These are phyloP conservation scores for Willisornis vidua DNA, from an alignment of 2,113 vertebrate genomes.

Conservation along the genomic window DNA sequence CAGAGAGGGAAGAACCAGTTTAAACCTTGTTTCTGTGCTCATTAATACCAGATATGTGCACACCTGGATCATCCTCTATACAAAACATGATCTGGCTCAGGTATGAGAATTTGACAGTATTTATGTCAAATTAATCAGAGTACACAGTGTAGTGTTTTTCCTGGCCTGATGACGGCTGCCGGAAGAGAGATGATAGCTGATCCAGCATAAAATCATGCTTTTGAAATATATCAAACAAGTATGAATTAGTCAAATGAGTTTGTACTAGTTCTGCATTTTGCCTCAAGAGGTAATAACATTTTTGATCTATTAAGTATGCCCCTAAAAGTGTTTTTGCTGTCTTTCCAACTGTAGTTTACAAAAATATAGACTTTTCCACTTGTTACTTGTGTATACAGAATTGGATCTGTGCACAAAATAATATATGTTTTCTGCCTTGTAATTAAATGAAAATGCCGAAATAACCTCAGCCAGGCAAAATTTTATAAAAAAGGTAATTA, in stretches of 20 bases:
- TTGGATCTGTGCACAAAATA: background rate
- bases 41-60: background rate
- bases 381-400: background rate
- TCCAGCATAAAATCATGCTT: conserved; percentile 21
- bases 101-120: conserved; percentile 18
- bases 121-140: conserved; percentile 52
- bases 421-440: background rate
- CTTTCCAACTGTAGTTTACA: background rate
- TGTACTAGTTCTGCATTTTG: conserved; percentile 33
- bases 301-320: conserved; percentile 8
- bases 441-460: background rate
- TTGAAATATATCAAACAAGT: conserved; percentile 48
- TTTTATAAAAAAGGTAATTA: background rate
- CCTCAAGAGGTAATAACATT: conserved; percentile 15
- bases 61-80: background rate
- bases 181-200: conserved; percentile 30
- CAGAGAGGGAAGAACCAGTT: background rate
- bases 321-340: background rate
- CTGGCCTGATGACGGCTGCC: background rate
- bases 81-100: background rate
- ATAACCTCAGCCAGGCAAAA: background rate
- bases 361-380: background rate
- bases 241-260: conserved; percentile 41
- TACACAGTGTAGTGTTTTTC: conserved; percentile 4
- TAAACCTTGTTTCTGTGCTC: background rate